A percentile compares a stretch with the other conserved stretches of the same genome.
Conservation (phyloP, 2,888 invertebrate species). For the Calliphora vomitoria region DNA sequence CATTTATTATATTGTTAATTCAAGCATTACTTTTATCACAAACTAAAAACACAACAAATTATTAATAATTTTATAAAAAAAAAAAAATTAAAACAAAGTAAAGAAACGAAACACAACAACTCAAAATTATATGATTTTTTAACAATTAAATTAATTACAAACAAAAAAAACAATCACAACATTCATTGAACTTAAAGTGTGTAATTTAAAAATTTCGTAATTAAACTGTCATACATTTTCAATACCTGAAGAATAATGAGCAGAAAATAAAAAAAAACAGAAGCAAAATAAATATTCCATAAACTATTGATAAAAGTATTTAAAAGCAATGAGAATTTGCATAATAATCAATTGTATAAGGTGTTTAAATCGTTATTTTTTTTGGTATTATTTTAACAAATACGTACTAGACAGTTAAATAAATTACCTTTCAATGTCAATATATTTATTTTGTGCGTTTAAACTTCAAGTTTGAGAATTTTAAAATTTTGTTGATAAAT, state of each 20-base stretch:
- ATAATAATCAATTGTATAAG: neutral
- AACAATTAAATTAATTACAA: constrained; percentile 29
- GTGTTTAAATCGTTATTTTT: neutral
- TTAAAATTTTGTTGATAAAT: constrained; percentile 11
- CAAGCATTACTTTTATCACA: constrained; percentile 45
- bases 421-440: constrained; percentile 66
- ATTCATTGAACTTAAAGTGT: constrained; percentile 50
- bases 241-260: neutral
- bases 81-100: constrained; percentile 25
- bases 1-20: constrained; percentile 30
- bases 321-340: constrained; percentile 19
- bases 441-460: constrained; percentile 9
- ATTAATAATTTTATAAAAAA: constrained; percentile 18
- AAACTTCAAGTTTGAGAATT: constrained; percentile 31
- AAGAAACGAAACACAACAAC: neutral
- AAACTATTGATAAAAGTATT: constrained; percentile 3
- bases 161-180: neutral
- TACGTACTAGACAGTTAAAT: constrained; percentile 17
- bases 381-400: constrained; percentile 26
- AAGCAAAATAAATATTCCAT: neutral
- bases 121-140: neutral
- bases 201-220: constrained; percentile 30
- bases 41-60: constrained; percentile 28
- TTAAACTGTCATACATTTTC: constrained; percentile 10
- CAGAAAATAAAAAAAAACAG: neutral